Evolutionary conservation across 2,888 invertebrate species (phyloP), one percentile per base, ranked within the genome.

Genomic region (Tineola bisselliella): DNA sequence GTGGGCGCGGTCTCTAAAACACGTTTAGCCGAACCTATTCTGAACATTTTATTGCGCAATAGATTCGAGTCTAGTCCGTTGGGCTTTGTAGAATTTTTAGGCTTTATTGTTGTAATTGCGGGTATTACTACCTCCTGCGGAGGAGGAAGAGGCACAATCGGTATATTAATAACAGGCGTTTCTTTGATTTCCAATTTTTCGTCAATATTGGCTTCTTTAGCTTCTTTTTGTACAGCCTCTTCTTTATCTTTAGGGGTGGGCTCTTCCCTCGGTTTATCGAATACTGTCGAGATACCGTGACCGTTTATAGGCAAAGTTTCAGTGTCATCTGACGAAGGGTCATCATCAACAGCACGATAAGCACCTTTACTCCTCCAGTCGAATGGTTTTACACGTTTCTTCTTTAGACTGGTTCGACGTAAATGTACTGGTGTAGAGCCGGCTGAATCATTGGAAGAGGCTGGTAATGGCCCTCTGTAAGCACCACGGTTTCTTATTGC

Each of bases 361-460:
- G 83, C 77, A 17, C 87, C 87, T 77, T 79, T 73, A 66, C 64
- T 73, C 10, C 57, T 61, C 63, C 80, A 72, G 68, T 66, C 72
- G 79, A 84, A 66, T 63, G 71, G 66, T 68, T 75, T 79, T 69
- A 70, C 60, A 52, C 88, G 83, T 66, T 84, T 81, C 74, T 88
- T 88, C 69, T 80, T 81, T 63, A 71, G 68, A 25, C 75, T 68
- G 19, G 75, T 70, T 59, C 83, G 80, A 0, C 79, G 72, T 67
- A 86, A 79, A 74, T 89, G 89, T 61, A 89, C 81, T 10, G 90
- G 90, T 64, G 89, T 89, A 66, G 89, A 89, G 63, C 76, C 87
- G 64, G 77, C 71, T 54, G 76, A 79, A 65, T 75, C 78, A 63
- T 76, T 73, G 43, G 80, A 65, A 19, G 77, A 63, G 38, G 12